Conservation (phyloP, 2,888 invertebrate species). For the Tridacna crocea region DNA sequence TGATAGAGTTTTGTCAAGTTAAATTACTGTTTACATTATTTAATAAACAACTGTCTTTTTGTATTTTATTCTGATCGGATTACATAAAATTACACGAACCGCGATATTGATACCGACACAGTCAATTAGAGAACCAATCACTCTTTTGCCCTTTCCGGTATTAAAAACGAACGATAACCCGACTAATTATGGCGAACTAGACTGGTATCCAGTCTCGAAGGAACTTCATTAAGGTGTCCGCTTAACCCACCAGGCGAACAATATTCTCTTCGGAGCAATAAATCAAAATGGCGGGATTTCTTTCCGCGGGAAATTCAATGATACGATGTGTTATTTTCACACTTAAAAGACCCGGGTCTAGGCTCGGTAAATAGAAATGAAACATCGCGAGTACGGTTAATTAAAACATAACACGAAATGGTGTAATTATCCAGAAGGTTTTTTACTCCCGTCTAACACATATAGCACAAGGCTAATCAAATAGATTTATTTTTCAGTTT, state of each 20-base stretch:
- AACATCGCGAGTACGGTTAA: conserved; percentile 28
- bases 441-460: conserved; percentile 18
- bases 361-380: conserved; percentile 29
- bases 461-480: conserved; percentile 20
- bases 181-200: conserved; percentile 41
- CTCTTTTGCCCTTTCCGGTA: conserved; percentile 52
- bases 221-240: conserved; percentile 21
- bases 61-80: conserved; percentile 43
- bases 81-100: conserved; percentile 53
- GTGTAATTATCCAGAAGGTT: conserved; percentile 24
- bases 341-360: conserved; percentile 29
- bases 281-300: conserved; percentile 52
- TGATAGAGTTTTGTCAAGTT: conserved; percentile 40
- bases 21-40: conserved; percentile 53
- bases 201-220: conserved; percentile 21
- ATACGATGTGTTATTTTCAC: conserved; percentile 46
- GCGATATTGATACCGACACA: conserved; percentile 54
- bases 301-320: conserved; percentile 37
- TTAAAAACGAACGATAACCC: conserved; percentile 36
- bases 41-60: conserved; percentile 50
- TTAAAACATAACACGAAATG: conserved; percentile 27
- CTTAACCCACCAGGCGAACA: conserved; percentile 26
- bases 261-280: conserved; percentile 48
- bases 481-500: conserved; percentile 27
- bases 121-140: conserved; percentile 56